Base-by-base conservation (phyloP, 2,888 invertebrate species). In the Synergus japonicus region DNA sequence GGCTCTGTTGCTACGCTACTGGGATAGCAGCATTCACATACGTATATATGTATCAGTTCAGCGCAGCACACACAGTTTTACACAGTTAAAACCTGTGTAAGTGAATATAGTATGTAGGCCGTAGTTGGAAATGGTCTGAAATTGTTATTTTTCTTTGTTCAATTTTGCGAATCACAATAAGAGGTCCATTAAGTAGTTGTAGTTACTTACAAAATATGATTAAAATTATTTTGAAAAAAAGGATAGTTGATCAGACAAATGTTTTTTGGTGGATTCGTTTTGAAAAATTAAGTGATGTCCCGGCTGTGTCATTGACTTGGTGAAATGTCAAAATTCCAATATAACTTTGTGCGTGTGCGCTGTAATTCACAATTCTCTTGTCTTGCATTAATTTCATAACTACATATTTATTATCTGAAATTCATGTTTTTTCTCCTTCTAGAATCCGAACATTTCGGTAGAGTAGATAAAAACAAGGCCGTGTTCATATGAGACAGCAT, bases 311-410 rank as follows among this genome's bases (percentile, higher is more conserved):
- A 22, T 60, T 10, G 60, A 60, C 60, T 60, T 22, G 0, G 12
- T 60, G 60, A 60, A 60, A 60, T 60, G n/a, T 60, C 60, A 22
- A 60, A 60, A 22, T 60, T 60, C 1, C 22, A 60, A 60, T 60
- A 9, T 60, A 10, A 60, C 22, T 60, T 60, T 60, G 60, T 60
- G 60, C 60, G 60, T 60, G 60, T 22, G 60, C 60, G 60, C 60
- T 44, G 44, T 60, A 22, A 60, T 60, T 22, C 22, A 12, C 10
- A 22, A 4, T 60, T 60, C 4, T 22, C 12, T 60, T 4, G 22
- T 22, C 22, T 22, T 22, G 22, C 0, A 22, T 22, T 22, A 22
- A 22, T 22, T 22, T 22, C 22, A 22, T 22, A 22, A 22, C 22
- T 22, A 22, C 22, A 22, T 22, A 22, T 22, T 22, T 22, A 22